Base-by-base conservation (phyloP, 2,888 invertebrate species). In the Chrysina gloriosa region DNA sequence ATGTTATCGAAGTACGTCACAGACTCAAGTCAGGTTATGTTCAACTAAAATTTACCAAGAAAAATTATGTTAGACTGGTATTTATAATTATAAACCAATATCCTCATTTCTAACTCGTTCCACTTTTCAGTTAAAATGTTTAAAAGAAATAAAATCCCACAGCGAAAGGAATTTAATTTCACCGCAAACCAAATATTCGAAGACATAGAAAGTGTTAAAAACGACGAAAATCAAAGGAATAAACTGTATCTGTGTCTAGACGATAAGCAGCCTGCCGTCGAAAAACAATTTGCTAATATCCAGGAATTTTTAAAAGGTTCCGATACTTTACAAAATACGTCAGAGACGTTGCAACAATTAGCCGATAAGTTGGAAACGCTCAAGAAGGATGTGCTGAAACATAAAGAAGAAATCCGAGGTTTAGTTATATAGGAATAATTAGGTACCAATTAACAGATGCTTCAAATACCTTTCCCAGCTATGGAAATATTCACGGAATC, bases 151-250 rank as follows among this genome's bases (percentile, higher is more conserved):
- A 72, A 72, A 54, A 54, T 67, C 11, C 70, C 70, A 1, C 72
- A 72, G 34, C 56, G 70, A 19, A 69, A 70, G 42, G 54, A 63
- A 16, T 68, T 72, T 48, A 66, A 27, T 19, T 72, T 72, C 48
- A 73, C 71, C 0, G 25, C 58, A 1, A 69, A 71, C n/a, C 70
- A 76, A 61, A 73, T 76, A 9, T 25, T 71, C 0, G 72, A 71
- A 50, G 77, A 77, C 54, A 71, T 76, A 27, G 67, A 70, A 29
- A 71, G 70, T 6, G 64, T 76, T 21, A 56, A 66, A 16, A 71
- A 71, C 16, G 64, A 73, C 3, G 67, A 54, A 19, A 70, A 72
- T 42, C 58, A 74, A 9, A 66, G 68, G 5, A 68, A 63, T 6
- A 70, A 70, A 52, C 50, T 75, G 25, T 74, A 72, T 63, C n/a